phyloP scores from a whole-genome alignment of 2,888 invertebrate species.

The Aleiodes testaceus region DNA sequence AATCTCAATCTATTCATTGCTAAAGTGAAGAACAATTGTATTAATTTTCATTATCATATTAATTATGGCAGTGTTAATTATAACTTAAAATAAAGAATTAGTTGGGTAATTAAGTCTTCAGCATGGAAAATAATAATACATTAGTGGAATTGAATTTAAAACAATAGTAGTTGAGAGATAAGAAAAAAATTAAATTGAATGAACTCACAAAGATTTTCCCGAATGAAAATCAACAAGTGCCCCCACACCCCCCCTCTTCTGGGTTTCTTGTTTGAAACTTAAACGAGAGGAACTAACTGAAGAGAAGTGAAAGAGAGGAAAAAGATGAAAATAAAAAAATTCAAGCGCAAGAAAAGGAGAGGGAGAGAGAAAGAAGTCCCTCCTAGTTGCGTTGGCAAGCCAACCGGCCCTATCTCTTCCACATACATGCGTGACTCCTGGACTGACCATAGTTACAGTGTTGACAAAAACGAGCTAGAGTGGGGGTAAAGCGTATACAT shows the following conservation, averaged over 20 bases:
- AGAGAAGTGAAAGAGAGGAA: constrained; percentile 25
- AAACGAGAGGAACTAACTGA: constrained; percentile 37
- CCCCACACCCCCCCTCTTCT: constrained; percentile 47
- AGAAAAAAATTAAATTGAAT: constrained; percentile 33
- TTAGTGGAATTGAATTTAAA: background rate
- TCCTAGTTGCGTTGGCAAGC: constrained; percentile 38
- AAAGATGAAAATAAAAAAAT: constrained; percentile 35
- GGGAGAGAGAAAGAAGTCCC: constrained; percentile 28
- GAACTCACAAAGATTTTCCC: constrained; percentile 48
- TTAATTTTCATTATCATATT: constrained; percentile 5
- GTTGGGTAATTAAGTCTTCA: background rate
- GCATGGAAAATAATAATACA: background rate
- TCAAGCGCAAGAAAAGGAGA: constrained; percentile 29
- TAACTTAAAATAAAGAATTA: background rate
- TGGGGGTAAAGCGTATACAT: constrained; percentile 22
- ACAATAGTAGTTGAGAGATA: background rate
- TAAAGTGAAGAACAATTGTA: constrained; percentile 3
- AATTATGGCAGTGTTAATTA: background rate
- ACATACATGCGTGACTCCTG: constrained; percentile 36
- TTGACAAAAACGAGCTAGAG: constrained; percentile 33
- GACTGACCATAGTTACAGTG: constrained; percentile 30
- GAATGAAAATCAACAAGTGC: constrained; percentile 69
- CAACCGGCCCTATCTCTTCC: constrained; percentile 29
- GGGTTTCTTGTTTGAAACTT: constrained; percentile 44
- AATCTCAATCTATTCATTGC: background rate